Evolutionary conservation across 2,113 vertebrate genomes (phyloP).

Genomic region (Pitta sordida): DNA sequence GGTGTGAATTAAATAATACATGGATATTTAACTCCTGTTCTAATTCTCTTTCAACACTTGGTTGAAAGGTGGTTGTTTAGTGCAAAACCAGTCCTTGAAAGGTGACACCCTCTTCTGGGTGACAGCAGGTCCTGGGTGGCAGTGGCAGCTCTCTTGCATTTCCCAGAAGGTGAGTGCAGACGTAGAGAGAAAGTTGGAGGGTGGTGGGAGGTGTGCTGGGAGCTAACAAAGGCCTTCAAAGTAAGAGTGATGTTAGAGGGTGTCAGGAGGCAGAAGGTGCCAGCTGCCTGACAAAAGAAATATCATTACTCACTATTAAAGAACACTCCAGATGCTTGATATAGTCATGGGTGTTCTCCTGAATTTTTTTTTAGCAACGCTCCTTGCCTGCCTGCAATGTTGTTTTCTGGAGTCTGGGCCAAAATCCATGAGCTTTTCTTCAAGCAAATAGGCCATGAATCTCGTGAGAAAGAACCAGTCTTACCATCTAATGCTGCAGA

Average conservation of each 20-base stretch:
- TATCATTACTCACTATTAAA: conserved; percentile 66
- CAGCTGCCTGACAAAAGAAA: conserved; percentile 67
- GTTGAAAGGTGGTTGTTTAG: not conserved
- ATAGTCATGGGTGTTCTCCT: conserved; percentile 42
- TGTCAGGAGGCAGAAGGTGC: conserved; percentile 62
- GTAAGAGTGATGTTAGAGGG: conserved; percentile 57
- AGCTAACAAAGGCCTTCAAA: conserved; percentile 47
- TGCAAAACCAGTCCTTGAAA: not conserved
- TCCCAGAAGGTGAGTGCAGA: not conserved
- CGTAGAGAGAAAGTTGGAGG: not conserved
- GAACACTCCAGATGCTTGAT: conserved; percentile 61
- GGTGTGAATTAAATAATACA: not conserved
- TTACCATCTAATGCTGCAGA: not conserved
- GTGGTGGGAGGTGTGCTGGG: conserved; percentile 19
- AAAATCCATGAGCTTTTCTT: not conserved
- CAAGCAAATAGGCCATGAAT: not conserved
- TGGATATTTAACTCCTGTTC: not conserved
- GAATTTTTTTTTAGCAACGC: conserved; percentile 4
- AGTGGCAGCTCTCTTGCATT: fast-evolving
- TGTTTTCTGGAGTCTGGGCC: conserved; percentile 12
- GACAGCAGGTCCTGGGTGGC: not conserved
- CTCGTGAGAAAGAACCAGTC: not conserved
- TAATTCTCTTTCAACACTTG: not conserved
- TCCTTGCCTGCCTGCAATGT: not conserved
- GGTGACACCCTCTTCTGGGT: not conserved